Percentiles rank a stretch among this genome's conserved stretches.
Conservation (phyloP, 2,797 vertebrate species). For the Benthosema pterotum region DNA sequence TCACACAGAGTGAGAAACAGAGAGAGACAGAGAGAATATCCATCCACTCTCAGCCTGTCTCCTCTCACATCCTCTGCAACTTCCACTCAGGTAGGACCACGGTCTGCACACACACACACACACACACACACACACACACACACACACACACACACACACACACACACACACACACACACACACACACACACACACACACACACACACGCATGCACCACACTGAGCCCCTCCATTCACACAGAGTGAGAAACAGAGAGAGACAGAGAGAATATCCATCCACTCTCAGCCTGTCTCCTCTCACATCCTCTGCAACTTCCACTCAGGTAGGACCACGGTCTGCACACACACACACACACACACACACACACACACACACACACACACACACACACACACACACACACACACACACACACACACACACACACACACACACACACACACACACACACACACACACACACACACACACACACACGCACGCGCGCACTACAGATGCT, state of each 20-base stretch:
- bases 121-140: neutral
- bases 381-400: constrained; percentile 6
- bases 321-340: neutral
- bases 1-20: no score
- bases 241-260: no score
- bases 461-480: constrained; percentile 5
- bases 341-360: neutral
- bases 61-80: no score
- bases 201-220: neutral
- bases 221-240: no score
- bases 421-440: constrained; percentile 2
- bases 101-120: neutral
- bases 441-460: constrained; percentile 6
- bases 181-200: neutral
- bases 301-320: no score
- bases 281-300: neutral
- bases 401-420: constrained; percentile 4
- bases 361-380: neutral
- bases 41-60: neutral
- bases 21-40: neutral
- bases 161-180: constrained; percentile 12
- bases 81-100: neutral
- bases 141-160: neutral
- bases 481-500: neutral
- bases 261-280: neutral